Evolutionary conservation across 1,140 invertebrate species (phyloP), one percentile per base, ranked within the genome.

Genomic region (Nasonia giraulti): DNA sequence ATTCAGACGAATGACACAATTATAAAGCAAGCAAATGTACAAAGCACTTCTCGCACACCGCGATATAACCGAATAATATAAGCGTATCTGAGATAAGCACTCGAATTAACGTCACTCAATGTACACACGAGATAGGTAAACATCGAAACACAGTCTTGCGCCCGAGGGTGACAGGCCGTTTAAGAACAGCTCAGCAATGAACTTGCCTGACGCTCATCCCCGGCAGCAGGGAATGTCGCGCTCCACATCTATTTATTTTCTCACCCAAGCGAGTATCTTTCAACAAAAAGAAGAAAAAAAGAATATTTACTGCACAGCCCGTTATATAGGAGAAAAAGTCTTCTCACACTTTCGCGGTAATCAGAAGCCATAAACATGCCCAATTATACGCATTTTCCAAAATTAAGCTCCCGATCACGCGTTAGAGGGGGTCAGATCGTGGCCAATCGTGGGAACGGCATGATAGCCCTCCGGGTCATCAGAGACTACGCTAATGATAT

Each of bases 401-500:
- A 44, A 44, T 44, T 8, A 44, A 44, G 40, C 40, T 44, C 40
- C 7, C 7, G 40, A 66, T 66, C 4, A 66, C 33, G 33, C 33
- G 33, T 37, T 37, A 37, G 33, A 27, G 33, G 62, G 62, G 62
- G 62, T 66, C 62, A 66, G 11, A 66, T 20, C 11, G 69, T 2
- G 76, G 27, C 14, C 8, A 8, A 79, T 79, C 83, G 83, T 84
- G 83, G 83, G 83, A 84, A 84, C 68, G 66, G 7, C 40, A 11
- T n/a, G 44, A n/a, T 27, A 7, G 50, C 31, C 20, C 82, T 11
- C 83, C 40, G 69, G 68, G 78, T 44, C 69, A 71, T 44, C 69
- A 71, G 40, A 75, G 75, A 44, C 40, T 44, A 80, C 78, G 50
- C 76, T 84, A 84, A 84, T 84, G 83, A 80, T 80, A 80, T 80